phyloP scores from a whole-genome alignment of 2,113 vertebrate species.

The Equus przewalskii region DNA sequence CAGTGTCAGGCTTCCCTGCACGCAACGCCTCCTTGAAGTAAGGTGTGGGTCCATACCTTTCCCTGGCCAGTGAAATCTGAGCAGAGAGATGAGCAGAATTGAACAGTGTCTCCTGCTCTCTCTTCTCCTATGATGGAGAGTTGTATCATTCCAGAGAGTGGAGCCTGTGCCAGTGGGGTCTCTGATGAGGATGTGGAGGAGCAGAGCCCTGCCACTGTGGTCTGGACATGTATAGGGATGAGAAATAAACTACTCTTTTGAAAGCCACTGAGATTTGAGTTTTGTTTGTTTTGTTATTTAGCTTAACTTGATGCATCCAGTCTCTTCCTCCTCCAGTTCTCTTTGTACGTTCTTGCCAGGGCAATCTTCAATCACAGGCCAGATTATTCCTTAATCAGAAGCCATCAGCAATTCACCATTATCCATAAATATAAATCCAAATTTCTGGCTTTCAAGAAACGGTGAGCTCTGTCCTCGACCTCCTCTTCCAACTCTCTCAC shows the following conservation, averaged over 20 bases:
- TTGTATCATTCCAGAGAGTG: background rate
- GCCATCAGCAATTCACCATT: background rate
- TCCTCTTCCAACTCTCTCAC: constrained; percentile 1
- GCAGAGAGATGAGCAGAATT: background rate
- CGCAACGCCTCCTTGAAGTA: background rate
- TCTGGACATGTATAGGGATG: background rate
- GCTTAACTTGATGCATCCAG: background rate
- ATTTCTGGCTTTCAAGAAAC: constrained; percentile 22
- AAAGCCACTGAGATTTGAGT: background rate
- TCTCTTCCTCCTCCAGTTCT: background rate
- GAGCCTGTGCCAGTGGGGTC: background rate
- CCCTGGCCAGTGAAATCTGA: background rate
- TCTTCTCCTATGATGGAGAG: background rate
- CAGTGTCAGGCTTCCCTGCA: background rate
- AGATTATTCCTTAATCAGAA: background rate
- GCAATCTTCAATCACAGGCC: background rate
- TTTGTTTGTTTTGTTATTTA: background rate
- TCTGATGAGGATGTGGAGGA: background rate
- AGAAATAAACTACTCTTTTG: background rate
- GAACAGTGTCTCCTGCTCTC: background rate
- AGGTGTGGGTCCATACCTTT: background rate
- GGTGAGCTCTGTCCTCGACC: background rate
- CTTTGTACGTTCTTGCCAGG: background rate
- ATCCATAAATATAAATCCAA: background rate
- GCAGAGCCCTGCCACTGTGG: background rate